These are phyloP conservation scores for Megalonaias nervosa DNA, from an alignment of 1,140 invertebrate genomes.

Conservation along the genomic window DNA sequence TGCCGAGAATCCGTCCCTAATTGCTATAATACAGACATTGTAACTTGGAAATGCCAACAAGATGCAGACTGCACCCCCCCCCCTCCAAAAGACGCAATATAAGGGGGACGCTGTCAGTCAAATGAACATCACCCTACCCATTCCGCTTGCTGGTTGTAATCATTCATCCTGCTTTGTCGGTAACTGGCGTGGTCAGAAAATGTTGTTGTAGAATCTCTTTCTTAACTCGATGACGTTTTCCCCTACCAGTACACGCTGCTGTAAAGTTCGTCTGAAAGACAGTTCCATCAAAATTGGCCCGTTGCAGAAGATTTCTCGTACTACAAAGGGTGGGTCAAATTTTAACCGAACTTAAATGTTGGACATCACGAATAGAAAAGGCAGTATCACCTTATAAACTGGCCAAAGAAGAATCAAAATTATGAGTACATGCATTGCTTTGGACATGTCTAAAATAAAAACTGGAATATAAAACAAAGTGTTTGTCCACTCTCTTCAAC, in stretches of 20 bases:
- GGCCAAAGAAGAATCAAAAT: conserved; percentile 1
- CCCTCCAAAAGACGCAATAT: no score
- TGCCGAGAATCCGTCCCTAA: no score
- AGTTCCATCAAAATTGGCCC: background rate
- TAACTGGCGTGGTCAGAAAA: no score
- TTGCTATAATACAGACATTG: no score
- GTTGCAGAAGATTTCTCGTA: conserved; percentile 1
- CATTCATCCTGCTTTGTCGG: no score
- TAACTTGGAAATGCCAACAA: no score
- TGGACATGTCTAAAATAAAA: conserved; percentile 16
- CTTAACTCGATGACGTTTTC: background rate
- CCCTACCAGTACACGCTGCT: background rate
- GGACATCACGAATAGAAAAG: background rate
- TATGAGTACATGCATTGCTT: background rate
- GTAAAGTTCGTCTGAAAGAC: background rate
- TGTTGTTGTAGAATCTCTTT: background rate
- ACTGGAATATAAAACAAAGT: conserved; percentile 7
- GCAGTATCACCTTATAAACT: background rate
- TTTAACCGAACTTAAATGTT: conserved; percentile 9
- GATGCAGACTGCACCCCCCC: no score
- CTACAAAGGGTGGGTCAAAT: background rate
- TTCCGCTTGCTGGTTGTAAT: no score
- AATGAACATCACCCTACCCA: no score
- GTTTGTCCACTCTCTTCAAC: conserved; percentile 14
- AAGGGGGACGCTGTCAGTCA: no score